Percentiles rank a stretch among this genome's conserved stretches.
These are phyloP conservation scores for Odocoileus hemionus DNA, from an alignment of 2,113 vertebrate genomes.

Conservation along the genomic window DNA sequence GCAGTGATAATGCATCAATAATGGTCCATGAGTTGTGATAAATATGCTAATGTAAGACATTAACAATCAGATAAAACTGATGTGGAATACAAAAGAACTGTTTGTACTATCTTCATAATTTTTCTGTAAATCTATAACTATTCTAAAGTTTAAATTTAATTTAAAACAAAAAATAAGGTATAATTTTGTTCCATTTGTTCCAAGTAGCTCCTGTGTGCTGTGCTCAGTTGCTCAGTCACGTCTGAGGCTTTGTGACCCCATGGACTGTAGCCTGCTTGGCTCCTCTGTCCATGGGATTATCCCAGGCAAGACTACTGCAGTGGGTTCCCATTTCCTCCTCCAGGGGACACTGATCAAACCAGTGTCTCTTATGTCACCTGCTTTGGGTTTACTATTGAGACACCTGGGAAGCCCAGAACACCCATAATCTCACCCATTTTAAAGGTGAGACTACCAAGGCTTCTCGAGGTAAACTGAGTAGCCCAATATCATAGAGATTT, in stretches of 20 bases:
- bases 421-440: not conserved
- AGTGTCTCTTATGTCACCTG: not conserved
- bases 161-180: not conserved
- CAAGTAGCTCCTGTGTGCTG: not conserved
- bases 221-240: not conserved
- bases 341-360: not conserved
- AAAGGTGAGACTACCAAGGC: not conserved
- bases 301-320: not conserved
- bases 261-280: not conserved
- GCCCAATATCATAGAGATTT: not conserved
- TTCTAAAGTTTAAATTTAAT: not conserved
- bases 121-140: not conserved
- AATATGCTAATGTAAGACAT: not conserved
- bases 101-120: not conserved
- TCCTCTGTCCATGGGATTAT: not conserved
- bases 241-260: not conserved
- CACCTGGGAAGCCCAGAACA: not conserved
- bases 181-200: not conserved
- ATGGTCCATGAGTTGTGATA: not conserved
- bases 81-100: not conserved
- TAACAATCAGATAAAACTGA: not conserved
- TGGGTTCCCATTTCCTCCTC: not conserved
- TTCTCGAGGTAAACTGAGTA: not conserved
- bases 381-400: not conserved
- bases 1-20: not conserved